Base-by-base conservation (phyloP, 2,797 vertebrate species). In the Otolemur crassicaudatus region DNA sequence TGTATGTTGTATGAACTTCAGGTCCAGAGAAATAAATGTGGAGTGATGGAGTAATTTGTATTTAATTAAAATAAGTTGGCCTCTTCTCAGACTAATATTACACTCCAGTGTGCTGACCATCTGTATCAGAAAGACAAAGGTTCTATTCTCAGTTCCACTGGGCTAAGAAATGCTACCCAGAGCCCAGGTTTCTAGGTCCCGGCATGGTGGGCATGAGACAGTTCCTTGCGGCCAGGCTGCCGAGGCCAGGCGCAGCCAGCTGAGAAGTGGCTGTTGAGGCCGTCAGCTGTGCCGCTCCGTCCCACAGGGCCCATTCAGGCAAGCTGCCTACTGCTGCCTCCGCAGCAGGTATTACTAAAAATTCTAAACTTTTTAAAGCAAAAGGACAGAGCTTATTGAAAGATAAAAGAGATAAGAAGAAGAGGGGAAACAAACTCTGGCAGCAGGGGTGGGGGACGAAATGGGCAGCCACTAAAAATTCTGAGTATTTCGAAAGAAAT, bases 31-130 rank as follows among this genome's bases (percentile, higher is more conserved):
- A 70, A 97, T 96, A 98, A 95, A 79, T 76, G 37, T 91, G 81
- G 85, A 97, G 97, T 97, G 93, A 94, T 43, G 56, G 83, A 75
- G 22, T 61, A 96, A 97, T 98, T 97, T 90, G 95, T 97, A 98
- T 98, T 98, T 98, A 98, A 98, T 98, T 98, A 98, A 98, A 98
- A 96, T 93, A 97, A 95, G 95, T 93, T 98, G 96, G 90, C 90
- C 96, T 96, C 85, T 81, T 80, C 93, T 98, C 96, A 97, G 97
- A 90, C 91, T 93, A 96, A 91, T 96, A 97, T 92, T 72, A 83
- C 88, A 94, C 86, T 97, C 94, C 96, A 96, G 79, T 94, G 93
- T 96, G 96, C 97, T 98, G 97, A 97, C 97, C 95, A 97, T 97
- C 97, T 98, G 96, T 91, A 96, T 89, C 46, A 56, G 97, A 97